Conservation (phyloP, 1,140 invertebrate genomes). For the Drosophila bipectinata region DNA sequence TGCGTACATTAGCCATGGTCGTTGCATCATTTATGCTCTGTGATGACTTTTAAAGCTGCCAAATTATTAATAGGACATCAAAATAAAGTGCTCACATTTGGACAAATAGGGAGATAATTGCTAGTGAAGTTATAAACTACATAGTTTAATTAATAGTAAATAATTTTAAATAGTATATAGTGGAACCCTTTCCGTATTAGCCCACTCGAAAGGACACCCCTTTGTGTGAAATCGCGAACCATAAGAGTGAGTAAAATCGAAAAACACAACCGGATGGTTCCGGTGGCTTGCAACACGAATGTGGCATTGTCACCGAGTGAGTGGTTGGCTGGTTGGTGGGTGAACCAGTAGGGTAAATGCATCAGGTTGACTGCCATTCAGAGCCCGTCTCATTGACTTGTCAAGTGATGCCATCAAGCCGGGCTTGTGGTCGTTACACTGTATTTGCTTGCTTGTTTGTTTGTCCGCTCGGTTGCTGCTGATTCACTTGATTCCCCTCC, state of each 20-base stretch:
- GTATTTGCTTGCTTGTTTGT: constrained; percentile 41
- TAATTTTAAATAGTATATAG: neutral
- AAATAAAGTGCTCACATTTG: neutral
- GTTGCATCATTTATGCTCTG: too few species aligned
- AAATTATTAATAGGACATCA: neutral
- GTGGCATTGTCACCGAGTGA: neutral
- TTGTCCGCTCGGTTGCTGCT: constrained; percentile 40
- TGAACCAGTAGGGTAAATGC: constrained; percentile 3
- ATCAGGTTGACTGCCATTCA: constrained; percentile 32
- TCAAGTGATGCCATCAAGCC: constrained; percentile 51
- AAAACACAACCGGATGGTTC: constrained; percentile 22
- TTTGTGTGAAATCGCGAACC: neutral
- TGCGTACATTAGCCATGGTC: neutral
- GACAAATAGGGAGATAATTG: too few species aligned
- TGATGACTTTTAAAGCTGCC: neutral
- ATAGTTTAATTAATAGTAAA: neutral
- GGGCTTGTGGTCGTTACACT: constrained; percentile 49
- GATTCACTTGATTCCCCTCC: constrained; percentile 45
- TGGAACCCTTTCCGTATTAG: neutral
- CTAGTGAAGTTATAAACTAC: neutral
- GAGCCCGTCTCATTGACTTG: constrained; percentile 50
- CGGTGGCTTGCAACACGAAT: constrained; percentile 6
- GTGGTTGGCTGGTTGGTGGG: constrained; percentile 11
- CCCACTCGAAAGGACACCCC: neutral
- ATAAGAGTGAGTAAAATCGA: constrained; percentile 5